phyloP scores from a whole-genome alignment of 2,113 vertebrate species.

The Hyperopisus bebe region DNA sequence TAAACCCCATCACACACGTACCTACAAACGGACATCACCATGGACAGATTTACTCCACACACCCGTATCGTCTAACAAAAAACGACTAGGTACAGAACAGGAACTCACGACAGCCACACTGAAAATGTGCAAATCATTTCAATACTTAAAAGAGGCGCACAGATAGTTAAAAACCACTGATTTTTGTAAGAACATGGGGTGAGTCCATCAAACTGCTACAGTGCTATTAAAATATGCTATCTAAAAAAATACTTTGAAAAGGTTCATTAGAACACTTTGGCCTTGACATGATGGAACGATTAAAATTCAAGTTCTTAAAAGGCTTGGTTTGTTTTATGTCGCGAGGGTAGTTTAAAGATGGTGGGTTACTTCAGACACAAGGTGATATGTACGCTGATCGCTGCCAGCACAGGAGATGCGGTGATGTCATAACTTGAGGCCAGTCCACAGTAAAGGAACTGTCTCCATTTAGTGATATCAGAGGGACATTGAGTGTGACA shows the following conservation, averaged over 20 bases:
- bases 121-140: conserved; percentile 25
- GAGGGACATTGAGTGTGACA: not conserved
- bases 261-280: conserved; percentile 26
- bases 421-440: not conserved
- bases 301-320: conserved; percentile 26
- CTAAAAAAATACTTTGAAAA: conserved; percentile 27
- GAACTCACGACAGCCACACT: not conserved
- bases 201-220: conserved; percentile 22
- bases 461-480: not conserved
- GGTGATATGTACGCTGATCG: not conserved
- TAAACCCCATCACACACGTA: conserved; percentile 6
- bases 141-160: conserved; percentile 17
- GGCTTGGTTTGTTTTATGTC: conserved; percentile 11
- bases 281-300: conserved; percentile 19
- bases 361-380: conserved; percentile 6
- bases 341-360: conserved; percentile 7
- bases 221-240: conserved; percentile 26
- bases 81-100: not conserved
- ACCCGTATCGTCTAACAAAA: not conserved
- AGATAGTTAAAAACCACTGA: conserved; percentile 2
- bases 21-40: not conserved
- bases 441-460: not conserved
- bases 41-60: not conserved
- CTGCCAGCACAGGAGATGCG: not conserved
- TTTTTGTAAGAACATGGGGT: conserved; percentile 15